Conservation (phyloP, 92 coral and sea anemone genomes). For the Parazoanthus atlanticus region DNA sequence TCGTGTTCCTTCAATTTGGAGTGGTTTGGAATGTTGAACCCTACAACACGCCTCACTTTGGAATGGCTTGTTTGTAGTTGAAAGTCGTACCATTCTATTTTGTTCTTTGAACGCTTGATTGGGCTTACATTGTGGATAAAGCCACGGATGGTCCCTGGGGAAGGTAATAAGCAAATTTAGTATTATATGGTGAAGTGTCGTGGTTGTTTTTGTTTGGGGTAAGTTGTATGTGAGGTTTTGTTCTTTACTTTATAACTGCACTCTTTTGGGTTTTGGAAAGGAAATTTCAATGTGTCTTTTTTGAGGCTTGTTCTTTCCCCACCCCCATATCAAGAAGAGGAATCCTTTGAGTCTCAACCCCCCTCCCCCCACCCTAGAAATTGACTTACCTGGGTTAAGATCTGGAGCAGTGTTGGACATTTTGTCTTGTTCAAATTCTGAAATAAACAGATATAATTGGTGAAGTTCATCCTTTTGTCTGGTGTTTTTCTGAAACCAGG, state of each 20-base stretch:
- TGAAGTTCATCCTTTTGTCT: not conserved
- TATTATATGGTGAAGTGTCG: too few relatives aligned
- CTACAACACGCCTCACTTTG: slow-evolving; percentile 56
- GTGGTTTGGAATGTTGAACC: slow-evolving; percentile 50
- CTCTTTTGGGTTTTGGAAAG: not conserved
- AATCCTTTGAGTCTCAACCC: not conserved
- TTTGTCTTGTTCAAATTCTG: not conserved
- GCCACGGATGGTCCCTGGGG: too few relatives aligned
- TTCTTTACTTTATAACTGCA: not conserved
- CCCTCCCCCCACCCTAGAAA: not conserved
- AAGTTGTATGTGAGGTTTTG: not conserved
- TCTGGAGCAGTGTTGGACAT: not conserved
- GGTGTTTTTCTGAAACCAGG: not conserved
- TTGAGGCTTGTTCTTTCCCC: not conserved
- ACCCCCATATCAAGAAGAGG: not conserved
- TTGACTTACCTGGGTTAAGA: not conserved
- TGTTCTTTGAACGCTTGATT: slow-evolving; percentile 52
- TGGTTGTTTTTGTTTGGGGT: not conserved
- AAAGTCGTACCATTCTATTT: slow-evolving; percentile 58
- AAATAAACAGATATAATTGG: not conserved
- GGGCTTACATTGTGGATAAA: slow-evolving; percentile 46
- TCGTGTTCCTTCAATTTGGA: slow-evolving; percentile 52
- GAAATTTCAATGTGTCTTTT: not conserved
- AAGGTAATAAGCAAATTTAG: too few relatives aligned
- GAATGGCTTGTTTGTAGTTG: slow-evolving; percentile 56